Evolutionary conservation across 2,888 invertebrate species (phyloP).

Genomic region (Drosophila aldrichi): DNA sequence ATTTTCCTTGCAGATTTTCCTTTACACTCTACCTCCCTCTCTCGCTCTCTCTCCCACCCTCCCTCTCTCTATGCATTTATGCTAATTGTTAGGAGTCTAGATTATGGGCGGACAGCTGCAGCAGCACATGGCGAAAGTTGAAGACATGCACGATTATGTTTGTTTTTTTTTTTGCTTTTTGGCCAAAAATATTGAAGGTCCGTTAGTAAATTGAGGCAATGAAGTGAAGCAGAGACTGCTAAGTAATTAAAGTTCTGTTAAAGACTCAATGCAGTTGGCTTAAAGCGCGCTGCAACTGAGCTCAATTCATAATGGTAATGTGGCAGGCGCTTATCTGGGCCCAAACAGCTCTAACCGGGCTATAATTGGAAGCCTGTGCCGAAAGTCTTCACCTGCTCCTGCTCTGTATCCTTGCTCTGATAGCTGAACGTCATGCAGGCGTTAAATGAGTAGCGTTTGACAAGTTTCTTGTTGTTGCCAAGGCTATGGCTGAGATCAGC

Average conservation of each 20-base stretch:
- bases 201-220: background rate
- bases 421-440: constrained; percentile 60
- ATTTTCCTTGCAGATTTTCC: constrained; percentile 56
- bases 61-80: constrained; percentile 61
- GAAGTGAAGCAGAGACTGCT: too few relatives aligned
- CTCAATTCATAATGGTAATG: constrained; percentile 47
- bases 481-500: constrained; percentile 52
- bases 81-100: constrained; percentile 61
- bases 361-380: constrained; percentile 11
- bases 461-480: constrained; percentile 37
- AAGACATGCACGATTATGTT: constrained; percentile 8
- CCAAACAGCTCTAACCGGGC: constrained; percentile 41
- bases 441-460: constrained; percentile 76
- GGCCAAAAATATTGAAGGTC: background rate
- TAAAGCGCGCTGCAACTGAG: constrained; percentile 32
- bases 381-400: background rate
- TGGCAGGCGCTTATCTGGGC: constrained; percentile 51
- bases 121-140: constrained; percentile 29
- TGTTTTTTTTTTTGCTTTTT: constrained; percentile 4
- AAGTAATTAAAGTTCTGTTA: background rate
- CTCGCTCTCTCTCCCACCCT: constrained; percentile 11
- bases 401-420: constrained; percentile 5
- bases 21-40: background rate
- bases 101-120: constrained; percentile 12
- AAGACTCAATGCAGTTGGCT: background rate